phyloP scores from a whole-genome alignment of 2,888 invertebrate genomes.

The Embidobia sp. region DNA sequence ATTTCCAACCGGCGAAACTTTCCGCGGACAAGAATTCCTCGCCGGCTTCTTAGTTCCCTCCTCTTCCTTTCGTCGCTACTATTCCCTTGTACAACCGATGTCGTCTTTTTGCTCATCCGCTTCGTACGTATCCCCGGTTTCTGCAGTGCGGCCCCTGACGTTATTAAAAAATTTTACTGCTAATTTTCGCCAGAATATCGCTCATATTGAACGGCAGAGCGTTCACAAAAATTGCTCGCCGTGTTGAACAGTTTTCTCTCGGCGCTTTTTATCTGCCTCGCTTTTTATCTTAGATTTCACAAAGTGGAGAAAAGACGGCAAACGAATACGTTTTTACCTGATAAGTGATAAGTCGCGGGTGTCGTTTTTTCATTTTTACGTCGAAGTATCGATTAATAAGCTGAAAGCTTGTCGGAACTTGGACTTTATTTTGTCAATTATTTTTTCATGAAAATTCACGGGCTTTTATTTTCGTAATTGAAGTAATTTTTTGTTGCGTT shows the following conservation, averaged over 20 bases:
- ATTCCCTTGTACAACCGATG: conserved; percentile 20
- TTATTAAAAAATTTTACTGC: conserved; percentile 66
- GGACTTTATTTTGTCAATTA: no score
- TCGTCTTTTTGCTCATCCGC: conserved; percentile 24
- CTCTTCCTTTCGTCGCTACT: conserved; percentile 26
- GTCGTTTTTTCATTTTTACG: background rate
- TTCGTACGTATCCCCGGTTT: background rate
- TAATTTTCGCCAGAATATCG: conserved; percentile 56
- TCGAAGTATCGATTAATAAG: no score
- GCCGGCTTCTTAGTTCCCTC: conserved; percentile 52
- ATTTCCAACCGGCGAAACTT: conserved; percentile 61
- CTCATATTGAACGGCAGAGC: conserved; percentile 36
- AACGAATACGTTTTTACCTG: conserved; percentile 34
- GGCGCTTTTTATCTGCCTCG: conserved; percentile 22
- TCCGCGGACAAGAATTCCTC: conserved; percentile 46
- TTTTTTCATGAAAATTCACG: no score
- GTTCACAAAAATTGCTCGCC: conserved; percentile 31
- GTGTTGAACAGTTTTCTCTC: conserved; percentile 29
- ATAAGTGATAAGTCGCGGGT: no score
- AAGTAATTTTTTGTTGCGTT: no score
- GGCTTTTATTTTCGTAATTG: no score
- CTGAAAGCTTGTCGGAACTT: no score
- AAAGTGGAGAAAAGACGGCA: conserved; percentile 8
- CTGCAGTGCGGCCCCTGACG: conserved; percentile 37
- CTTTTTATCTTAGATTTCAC: conserved; percentile 34